Percentiles rank a stretch among this genome's conserved stretches.
Evolutionary conservation across 2,888 invertebrate genomes (phyloP).

Genomic region (Spilosoma lubricipeda): DNA sequence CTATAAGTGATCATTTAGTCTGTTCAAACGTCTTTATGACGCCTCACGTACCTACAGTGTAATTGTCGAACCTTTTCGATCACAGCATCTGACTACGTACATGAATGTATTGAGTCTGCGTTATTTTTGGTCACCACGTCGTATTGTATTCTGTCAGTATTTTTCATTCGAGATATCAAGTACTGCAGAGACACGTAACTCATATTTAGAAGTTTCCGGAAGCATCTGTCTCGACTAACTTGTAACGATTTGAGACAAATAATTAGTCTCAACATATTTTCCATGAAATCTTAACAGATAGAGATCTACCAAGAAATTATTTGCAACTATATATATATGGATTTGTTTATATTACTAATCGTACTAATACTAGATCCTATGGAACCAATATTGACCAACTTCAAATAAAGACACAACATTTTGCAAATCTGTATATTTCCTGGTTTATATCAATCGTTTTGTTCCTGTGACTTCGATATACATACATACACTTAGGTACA

Average conservation of each 20-base stretch:
- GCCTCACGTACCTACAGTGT: background rate
- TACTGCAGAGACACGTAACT: no score
- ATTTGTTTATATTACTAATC: background rate
- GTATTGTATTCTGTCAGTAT: no score
- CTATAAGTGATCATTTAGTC: background rate
- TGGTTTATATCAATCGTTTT: constrained; percentile 62
- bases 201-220: no score
- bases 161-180: no score
- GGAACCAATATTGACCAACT: background rate
- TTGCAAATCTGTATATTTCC: constrained; percentile 78
- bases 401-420: constrained; percentile 56
- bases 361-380: background rate
- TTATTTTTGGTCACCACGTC: background rate
- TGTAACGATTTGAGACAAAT: no score
- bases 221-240: no score
- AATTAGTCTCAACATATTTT: no score
- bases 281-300: background rate
- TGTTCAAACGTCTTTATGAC: background rate
- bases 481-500: constrained; percentile 60
- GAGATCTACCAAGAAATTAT: background rate
- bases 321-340: background rate
- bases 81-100: background rate
- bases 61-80: background rate
- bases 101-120: background rate
- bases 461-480: constrained; percentile 59